Base-by-base conservation (phyloP, 1,140 invertebrate genomes). In the Achatina immaculata region DNA sequence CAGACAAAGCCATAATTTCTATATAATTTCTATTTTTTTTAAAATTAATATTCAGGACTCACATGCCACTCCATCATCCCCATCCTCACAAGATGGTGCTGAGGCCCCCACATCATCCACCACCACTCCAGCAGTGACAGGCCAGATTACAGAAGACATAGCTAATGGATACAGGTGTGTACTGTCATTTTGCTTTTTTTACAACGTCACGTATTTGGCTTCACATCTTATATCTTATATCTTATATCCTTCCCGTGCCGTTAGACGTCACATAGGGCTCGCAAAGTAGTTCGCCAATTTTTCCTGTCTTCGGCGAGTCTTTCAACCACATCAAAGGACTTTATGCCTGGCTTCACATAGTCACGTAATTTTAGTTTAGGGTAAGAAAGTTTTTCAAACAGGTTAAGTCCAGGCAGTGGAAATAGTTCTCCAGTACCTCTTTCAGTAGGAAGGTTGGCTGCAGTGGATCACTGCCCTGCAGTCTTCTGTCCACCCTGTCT, bases 121-220 rank as follows among this genome's bases (percentile, higher is more conserved):
- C 36, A 81, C 83, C 34, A 79, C 80, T 21, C 75, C 84, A 24
- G 74, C 85, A 4, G 83, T 83, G 38, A 83, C 83, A 38, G 78
- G 80, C 34, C 87, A 89, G 69, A 77, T 86, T 21, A 84, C 83
- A 21, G 89, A 90, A 40, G 89, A 90, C 71, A 90, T 90, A 2
- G 90, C 88, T 31, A 89, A 89, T 81, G 90, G 90, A 21, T 90
- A 90, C 85, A 89, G 89, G 89, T 90, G 82, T 21, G 72, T 34
- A 21, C 43, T 58, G 28, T 45, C 3, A 21, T 74, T 36, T 9
- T 71, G 28, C 31, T 36, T 7, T 19, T n/a, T 14, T 6, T 36
- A 7, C 11, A 24, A n/a, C n/a, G n/a, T n/a, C n/a, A n/a, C n/a
- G n/a, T n/a, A n/a, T n/a, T n/a, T n/a, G n/a, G n/a, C n/a, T n/a